These are phyloP conservation scores for Bos taurus DNA, from an alignment of 2,113 vertebrate genomes.

Conservation along the genomic window DNA sequence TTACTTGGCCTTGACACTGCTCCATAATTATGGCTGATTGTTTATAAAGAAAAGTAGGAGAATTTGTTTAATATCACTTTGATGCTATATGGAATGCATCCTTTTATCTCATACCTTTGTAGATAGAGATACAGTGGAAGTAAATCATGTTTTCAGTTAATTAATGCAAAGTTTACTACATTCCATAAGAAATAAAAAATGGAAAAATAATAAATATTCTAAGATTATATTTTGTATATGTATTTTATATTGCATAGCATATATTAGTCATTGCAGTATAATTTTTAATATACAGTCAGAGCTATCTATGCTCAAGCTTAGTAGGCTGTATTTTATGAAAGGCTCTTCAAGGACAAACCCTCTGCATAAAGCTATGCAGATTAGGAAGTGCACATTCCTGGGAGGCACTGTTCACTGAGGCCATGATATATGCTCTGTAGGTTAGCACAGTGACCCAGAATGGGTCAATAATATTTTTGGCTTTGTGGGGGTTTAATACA, in stretches of 20 bases:
- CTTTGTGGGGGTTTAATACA: not conserved
- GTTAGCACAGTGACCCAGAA: not conserved
- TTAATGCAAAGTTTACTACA: not conserved
- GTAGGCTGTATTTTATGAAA: not conserved
- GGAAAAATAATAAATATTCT: not conserved
- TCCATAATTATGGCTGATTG: not conserved
- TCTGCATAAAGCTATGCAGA: not conserved
- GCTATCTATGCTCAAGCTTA: not conserved
- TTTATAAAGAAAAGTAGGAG: not conserved
- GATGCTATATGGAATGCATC: not conserved
- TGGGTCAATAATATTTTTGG: not conserved
- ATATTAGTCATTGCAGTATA: not conserved
- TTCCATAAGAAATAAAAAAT: not conserved
- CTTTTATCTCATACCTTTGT: not conserved
- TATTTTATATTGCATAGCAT: not conserved
- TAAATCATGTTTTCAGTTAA: not conserved
- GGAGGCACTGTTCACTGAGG: not conserved
- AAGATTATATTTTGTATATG: not conserved
- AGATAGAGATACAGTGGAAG: not conserved
- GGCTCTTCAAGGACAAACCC: not conserved
- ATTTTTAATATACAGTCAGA: not conserved
- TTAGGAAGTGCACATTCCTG: too few relatives aligned
- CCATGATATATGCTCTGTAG: not conserved
- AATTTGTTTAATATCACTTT: not conserved
- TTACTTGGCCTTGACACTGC: not conserved